Evolutionary conservation across 2,113 vertebrate genomes (phyloP).

Genomic region (Pogona vitticeps): DNA sequence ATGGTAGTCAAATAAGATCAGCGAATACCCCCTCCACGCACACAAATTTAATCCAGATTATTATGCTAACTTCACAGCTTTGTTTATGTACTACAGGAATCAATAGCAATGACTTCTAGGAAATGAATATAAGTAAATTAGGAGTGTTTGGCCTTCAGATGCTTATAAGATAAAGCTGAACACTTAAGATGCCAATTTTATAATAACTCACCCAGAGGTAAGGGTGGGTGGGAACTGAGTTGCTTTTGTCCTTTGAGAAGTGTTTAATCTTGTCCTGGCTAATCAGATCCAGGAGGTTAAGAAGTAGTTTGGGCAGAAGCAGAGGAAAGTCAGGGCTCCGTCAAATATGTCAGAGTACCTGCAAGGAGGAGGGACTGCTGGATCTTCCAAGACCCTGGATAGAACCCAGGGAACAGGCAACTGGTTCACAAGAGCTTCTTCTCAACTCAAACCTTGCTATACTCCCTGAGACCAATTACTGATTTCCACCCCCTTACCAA

Average conservation of each 20-base stretch:
- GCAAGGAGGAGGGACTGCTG: background rate
- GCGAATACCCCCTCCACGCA: no score
- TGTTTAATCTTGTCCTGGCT: no score
- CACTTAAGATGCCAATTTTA: background rate
- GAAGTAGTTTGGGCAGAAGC: background rate
- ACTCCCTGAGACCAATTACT: background rate
- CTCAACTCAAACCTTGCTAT: background rate
- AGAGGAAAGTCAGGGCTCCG: background rate
- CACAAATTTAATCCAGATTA: background rate
- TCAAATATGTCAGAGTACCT: background rate
- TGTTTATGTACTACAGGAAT: background rate
- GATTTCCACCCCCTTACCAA: background rate
- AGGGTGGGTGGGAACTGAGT: no score
- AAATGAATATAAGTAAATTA: constrained; percentile 2
- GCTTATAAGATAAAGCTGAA: background rate
- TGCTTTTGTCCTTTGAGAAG: background rate
- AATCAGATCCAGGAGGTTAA: no score
- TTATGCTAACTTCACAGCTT: background rate
- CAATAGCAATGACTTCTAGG: constrained; percentile 7
- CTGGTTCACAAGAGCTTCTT: background rate
- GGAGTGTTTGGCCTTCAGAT: background rate
- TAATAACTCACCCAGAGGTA: background rate
- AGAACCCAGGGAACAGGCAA: background rate
- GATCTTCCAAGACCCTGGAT: background rate
- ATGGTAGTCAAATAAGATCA: no score